These are phyloP conservation scores for Phalacrocorax brasilianus DNA, from an alignment of 2,113 vertebrate genomes.

Conservation along the genomic window DNA sequence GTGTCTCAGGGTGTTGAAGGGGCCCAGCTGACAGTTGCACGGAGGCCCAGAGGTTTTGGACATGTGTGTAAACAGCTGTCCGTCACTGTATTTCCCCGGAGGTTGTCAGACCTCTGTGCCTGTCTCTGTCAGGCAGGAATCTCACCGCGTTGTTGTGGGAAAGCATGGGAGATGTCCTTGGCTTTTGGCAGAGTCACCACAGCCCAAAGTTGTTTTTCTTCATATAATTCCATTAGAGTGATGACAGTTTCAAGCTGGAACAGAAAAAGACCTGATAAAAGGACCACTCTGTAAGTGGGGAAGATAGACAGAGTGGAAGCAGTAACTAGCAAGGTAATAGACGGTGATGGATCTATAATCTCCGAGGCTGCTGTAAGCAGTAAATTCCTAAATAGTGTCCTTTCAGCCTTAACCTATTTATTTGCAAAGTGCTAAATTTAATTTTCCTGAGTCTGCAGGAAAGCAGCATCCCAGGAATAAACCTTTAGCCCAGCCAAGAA, in stretches of 20 bases:
- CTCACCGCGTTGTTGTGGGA: background rate
- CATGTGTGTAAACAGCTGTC: background rate
- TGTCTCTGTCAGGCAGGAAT: background rate
- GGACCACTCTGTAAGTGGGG: conserved; percentile 15
- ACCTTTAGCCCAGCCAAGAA: conserved; percentile 57
- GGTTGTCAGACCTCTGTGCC: background rate
- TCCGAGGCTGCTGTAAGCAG: conserved; percentile 53
- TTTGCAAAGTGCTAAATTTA: conserved; percentile 72
- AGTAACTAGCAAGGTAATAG: conserved; percentile 66
- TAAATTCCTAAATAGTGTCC: conserved; percentile 69
- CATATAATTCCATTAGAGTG: conserved; percentile 51
- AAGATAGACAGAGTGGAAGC: conserved; percentile 56
- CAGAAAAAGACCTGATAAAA: conserved; percentile 56
- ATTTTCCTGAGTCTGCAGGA: conserved; percentile 69
- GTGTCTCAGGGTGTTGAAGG: background rate
- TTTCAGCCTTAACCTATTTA: conserved; percentile 72
- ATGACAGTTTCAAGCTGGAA: conserved; percentile 61
- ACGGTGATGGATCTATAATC: conserved; percentile 66
- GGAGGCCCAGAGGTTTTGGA: background rate
- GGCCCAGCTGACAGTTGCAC: background rate
- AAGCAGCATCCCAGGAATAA: conserved; percentile 66
- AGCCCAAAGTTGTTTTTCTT: conserved; percentile 32
- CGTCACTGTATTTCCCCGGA: background rate
- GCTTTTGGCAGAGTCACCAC: conserved; percentile 26
- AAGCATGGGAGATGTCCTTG: conserved; percentile 22